Conservation (phyloP, 2,888 invertebrate genomes). For the Orthosia gothica region DNA sequence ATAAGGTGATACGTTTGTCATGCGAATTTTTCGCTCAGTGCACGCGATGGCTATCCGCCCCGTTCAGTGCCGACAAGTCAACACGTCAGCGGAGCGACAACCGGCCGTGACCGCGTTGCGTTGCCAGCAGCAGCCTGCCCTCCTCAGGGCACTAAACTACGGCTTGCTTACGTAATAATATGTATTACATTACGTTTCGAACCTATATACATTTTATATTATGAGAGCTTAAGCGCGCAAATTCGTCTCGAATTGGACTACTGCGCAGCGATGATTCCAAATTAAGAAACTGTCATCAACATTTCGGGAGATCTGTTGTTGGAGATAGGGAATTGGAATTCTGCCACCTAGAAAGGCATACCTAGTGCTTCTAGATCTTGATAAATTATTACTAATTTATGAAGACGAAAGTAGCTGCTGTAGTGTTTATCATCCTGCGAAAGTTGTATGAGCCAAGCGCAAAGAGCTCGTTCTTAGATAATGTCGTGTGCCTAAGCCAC, state of each 20-base stretch:
- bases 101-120: slow-evolving; percentile 87
- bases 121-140: slow-evolving; percentile 72
- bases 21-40: slow-evolving; percentile 46
- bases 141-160: slow-evolving; percentile 73
- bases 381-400: slow-evolving; percentile 17
- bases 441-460: slow-evolving; percentile 26
- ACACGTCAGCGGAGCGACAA: slow-evolving; percentile 78
- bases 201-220: slow-evolving; percentile 40
- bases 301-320: slow-evolving; percentile 33
- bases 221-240: slow-evolving; percentile 32
- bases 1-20: slow-evolving; percentile 5
- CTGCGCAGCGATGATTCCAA: slow-evolving; percentile 18
- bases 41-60: slow-evolving; percentile 39
- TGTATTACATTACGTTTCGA: slow-evolving; percentile 61
- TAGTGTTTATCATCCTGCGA: slow-evolving; percentile 34
- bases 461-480: slow-evolving; percentile 36
- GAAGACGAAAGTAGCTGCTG: slow-evolving; percentile 31
- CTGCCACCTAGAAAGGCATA: slow-evolving; percentile 26
- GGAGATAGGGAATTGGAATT: slow-evolving; percentile 27
- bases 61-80: slow-evolving; percentile 65
- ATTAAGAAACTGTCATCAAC: slow-evolving; percentile 24
- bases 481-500: slow-evolving; percentile 16
- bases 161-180: slow-evolving; percentile 76
- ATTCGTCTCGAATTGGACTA: slow-evolving; percentile 39
- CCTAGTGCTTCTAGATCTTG: slow-evolving; percentile 1